Evolutionary conservation across 1,140 invertebrate species (phyloP).

Genomic region (Mya arenaria): DNA sequence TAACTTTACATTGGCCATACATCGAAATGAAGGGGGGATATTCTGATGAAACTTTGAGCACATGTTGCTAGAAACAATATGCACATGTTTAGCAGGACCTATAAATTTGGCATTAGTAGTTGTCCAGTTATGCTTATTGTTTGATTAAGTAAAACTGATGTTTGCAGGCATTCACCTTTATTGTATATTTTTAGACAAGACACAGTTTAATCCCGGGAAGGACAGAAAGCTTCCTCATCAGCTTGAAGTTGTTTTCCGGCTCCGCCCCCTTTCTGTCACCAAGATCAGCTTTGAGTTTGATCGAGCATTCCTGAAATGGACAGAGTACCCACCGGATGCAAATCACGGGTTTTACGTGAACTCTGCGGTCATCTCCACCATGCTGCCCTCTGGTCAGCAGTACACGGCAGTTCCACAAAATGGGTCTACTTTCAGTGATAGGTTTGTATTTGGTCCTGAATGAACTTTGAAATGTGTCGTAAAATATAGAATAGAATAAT

Average conservation of each 20-base stretch:
- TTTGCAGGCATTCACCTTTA: not conserved
- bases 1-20: too few species aligned
- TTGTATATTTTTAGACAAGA: conserved; percentile 66
- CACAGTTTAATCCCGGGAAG: conserved; percentile 90
- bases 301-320: conserved; percentile 97
- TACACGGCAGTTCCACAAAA: conserved; percentile 89
- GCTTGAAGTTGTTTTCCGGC: conserved; percentile 91
- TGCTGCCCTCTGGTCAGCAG: conserved; percentile 89
- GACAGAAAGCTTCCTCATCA: conserved; percentile 92
- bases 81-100: too few species aligned
- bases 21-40: too few species aligned
- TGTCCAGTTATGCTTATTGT: too few species aligned
- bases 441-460: conserved; percentile 73
- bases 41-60: too few species aligned
- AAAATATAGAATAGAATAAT: too few species aligned
- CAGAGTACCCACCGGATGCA: conserved; percentile 99
- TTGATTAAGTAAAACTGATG: too few species aligned
- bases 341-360: conserved; percentile 92
- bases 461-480: not conserved
- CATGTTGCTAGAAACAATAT: too few species aligned
- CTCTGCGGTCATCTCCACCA: conserved; percentile 88
- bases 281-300: conserved; percentile 95
- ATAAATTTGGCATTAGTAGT: too few species aligned
- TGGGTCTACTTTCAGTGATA: conserved; percentile 86
- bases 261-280: conserved; percentile 91